Evolutionary conservation across 30 jellyfish, hydroid and myxozoan species (phyloP), one percentile per base, ranked within the genome.

Genomic region (Cassiopea andromeda): DNA sequence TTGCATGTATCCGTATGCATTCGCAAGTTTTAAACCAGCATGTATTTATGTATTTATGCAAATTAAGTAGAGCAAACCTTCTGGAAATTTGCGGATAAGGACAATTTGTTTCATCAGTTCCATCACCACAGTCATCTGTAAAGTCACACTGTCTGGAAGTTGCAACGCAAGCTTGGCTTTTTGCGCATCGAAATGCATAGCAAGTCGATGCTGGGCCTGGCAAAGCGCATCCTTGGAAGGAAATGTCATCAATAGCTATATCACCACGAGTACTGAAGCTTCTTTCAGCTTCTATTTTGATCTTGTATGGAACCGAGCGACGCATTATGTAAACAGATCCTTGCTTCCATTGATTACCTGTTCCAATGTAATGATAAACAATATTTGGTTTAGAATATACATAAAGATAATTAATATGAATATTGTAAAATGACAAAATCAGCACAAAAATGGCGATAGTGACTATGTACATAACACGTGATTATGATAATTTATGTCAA

Each of bases 51-150:
- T 15, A 46, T 50, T 3, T 15, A 8, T 54, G 12, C 64, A 54
- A 54, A 54, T 54, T 10, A 54, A 54, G 7, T 18, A 43, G 0
- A 27, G 13, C 80, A 46, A 1, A 78, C 99, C 98, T 89, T 93
- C 75, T 88, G 8, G 97, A 97, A 72, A 89, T 89, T 46, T 68
- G 85, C 17, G 96, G 75, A 60, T 50, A 89, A 14, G 71, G 88
- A 76, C 99, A 96, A 79, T 96, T 96, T 49, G 59, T 92, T 73
- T 96, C 99, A 81, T 96, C 99, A 15, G 93, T 76, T 48, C 92
- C 89, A 72, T 96, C 99, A 0, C 99, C 99, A 76, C 99, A 96
- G 69, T 96, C 99, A 69, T 96, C 99, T 1, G 96, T 89, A 93
- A 69, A 92, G 85, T 96, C 99, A 72, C 99, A 96, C 67, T 49